Percentiles rank a stretch among this genome's conserved stretches.
Evolutionary conservation across 2,113 vertebrate genomes (phyloP).

Genomic region (Alligator mississippiensis): DNA sequence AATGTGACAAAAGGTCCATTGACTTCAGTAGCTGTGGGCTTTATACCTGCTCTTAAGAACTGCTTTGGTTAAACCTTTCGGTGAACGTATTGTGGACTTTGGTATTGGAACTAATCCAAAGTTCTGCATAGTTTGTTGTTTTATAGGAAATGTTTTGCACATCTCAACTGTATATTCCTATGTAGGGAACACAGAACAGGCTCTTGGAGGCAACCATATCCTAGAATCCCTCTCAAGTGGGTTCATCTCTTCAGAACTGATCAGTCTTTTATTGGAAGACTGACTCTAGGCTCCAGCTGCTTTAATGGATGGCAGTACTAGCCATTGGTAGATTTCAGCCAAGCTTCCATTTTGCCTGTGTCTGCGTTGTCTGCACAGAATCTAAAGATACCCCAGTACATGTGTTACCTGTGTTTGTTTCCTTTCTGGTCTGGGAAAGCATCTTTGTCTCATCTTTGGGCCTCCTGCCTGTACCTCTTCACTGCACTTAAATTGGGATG

Average conservation of each 20-base stretch:
- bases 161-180: not conserved
- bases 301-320: not conserved
- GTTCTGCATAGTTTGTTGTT: not conserved
- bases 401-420: not conserved
- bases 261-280: too few species aligned
- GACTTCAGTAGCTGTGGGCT: not conserved
- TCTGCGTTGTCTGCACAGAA: not conserved
- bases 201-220: too few species aligned
- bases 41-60: too few species aligned
- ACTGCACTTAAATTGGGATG: not conserved
- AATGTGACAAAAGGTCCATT: not conserved
- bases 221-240: too few species aligned
- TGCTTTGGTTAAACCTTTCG: not conserved
- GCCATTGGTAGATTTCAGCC: not conserved
- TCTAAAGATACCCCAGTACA: not conserved
- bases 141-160: not conserved
- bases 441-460: not conserved
- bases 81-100: not conserved
- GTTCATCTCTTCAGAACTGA: too few species aligned
- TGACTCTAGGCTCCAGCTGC: too few species aligned
- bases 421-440: not conserved
- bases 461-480: not conserved
- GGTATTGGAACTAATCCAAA: not conserved
- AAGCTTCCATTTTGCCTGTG: not conserved
- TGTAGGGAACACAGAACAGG: too few species aligned